Evolutionary conservation across 2,888 invertebrate genomes (phyloP).

Genomic region (Ectobius pallidus): DNA sequence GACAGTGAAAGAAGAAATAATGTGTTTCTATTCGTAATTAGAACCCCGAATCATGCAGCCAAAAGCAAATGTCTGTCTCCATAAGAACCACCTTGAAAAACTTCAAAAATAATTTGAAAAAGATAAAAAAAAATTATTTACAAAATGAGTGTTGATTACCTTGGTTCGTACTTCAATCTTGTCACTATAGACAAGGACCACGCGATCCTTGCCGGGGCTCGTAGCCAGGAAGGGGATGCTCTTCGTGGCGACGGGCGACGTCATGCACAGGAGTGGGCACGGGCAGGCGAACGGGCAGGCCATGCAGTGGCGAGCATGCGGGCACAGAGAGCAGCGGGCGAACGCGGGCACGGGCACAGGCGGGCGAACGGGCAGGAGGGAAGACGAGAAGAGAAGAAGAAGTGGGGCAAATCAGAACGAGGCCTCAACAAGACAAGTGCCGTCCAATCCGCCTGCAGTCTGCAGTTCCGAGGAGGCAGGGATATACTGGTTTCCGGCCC

Average conservation of each 20-base stretch:
- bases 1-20: slow-evolving; percentile 31
- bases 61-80: background rate
- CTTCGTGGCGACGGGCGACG: slow-evolving; percentile 46
- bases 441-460: slow-evolving; percentile 82
- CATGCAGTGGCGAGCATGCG: slow-evolving; percentile 42
- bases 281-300: slow-evolving; percentile 43
- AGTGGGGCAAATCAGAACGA: slow-evolving; percentile 66
- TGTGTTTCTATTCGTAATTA: background rate
- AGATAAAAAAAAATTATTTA: slow-evolving; percentile 17
- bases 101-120: too few species aligned
- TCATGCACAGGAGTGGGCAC: slow-evolving; percentile 45
- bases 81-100: background rate
- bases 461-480: slow-evolving; percentile 78
- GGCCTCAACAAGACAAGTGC: slow-evolving; percentile 84
- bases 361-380: slow-evolving; percentile 42
- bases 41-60: background rate
- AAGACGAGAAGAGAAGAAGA: slow-evolving; percentile 54
- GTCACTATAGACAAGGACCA: slow-evolving; percentile 60
- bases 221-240: slow-evolving; percentile 58
- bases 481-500: slow-evolving; percentile 88
- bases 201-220: slow-evolving; percentile 58
- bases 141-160: slow-evolving; percentile 51
- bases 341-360: slow-evolving; percentile 32
- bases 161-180: slow-evolving; percentile 60
- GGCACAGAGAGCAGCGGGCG: slow-evolving; percentile 33